Percentiles rank a stretch among this genome's conserved stretches.
Evolutionary conservation across 2,888 invertebrate species (phyloP).

Genomic region (Ectemnius cavifrons): DNA sequence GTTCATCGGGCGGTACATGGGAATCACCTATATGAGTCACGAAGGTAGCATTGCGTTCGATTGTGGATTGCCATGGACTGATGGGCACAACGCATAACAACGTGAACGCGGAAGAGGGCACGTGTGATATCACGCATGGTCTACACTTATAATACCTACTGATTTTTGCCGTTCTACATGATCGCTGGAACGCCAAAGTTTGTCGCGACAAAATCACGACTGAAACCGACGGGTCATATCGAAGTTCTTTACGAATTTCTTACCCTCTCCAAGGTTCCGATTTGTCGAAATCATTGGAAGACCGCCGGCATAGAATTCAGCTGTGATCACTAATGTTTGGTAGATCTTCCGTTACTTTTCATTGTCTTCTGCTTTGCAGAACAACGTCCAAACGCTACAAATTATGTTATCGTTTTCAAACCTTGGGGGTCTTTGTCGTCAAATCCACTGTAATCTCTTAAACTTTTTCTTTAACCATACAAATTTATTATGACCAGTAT

Average conservation of each 20-base stretch:
- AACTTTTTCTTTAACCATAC: constrained; percentile 27
- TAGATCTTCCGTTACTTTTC: constrained; percentile 11
- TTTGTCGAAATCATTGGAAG: constrained; percentile 36
- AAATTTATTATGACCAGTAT: constrained; percentile 33
- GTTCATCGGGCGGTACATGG: constrained; percentile 5
- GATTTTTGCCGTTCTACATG: constrained; percentile 73
- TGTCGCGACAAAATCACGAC: constrained; percentile 59
- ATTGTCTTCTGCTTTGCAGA: constrained; percentile 15
- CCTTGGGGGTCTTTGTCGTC: not conserved
- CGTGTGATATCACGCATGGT: constrained; percentile 59
- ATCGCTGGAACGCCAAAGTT: constrained; percentile 55
- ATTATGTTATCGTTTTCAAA: not conserved
- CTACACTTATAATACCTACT: constrained; percentile 64
- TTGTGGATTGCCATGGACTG: constrained; percentile 24
- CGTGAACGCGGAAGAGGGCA: constrained; percentile 65
- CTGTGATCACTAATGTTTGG: not conserved
- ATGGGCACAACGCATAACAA: constrained; percentile 54
- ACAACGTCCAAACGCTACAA: constrained; percentile 14
- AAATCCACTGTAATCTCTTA: not conserved
- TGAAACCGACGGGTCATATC: constrained; percentile 34
- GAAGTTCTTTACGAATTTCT: constrained; percentile 27
- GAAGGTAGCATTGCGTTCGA: constrained; percentile 4
- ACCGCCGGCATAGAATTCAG: constrained; percentile 23
- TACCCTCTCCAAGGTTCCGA: constrained; percentile 23
- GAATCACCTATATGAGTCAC: not conserved